phyloP scores from a whole-genome alignment of 2,113 vertebrate species.

The Anguilla japonica region DNA sequence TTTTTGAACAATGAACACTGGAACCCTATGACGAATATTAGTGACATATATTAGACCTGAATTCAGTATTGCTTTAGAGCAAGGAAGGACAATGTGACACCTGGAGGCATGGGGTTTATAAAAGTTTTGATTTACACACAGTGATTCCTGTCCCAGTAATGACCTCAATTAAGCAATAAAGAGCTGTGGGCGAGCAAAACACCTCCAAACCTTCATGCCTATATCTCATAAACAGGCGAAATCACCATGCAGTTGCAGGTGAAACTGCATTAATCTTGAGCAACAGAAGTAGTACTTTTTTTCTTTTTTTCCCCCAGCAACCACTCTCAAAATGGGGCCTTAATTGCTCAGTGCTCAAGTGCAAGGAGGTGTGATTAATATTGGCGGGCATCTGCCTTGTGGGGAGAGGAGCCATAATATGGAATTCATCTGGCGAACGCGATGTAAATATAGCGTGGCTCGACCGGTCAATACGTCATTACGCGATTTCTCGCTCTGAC shows the following conservation, averaged over 20 bases:
- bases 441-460: constrained; percentile 1
- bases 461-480: constrained; percentile 15
- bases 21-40: no score
- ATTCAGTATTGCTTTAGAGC: neutral
- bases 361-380: neutral
- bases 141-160: neutral
- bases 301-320: neutral
- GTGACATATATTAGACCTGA: no score
- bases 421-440: neutral
- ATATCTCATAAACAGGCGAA: neutral
- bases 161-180: neutral
- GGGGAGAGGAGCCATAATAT: neutral
- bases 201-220: neutral
- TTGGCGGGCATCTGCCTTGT: neutral
- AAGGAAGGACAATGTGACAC: neutral
- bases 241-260: neutral
- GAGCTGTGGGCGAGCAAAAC: neutral
- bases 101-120: neutral
- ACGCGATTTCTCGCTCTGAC: constrained; percentile 11
- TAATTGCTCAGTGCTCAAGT: neutral
- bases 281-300: neutral
- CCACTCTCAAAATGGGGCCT: neutral
- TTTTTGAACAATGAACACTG: no score
- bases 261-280: neutral
- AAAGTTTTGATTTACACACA: neutral